These are phyloP conservation scores for Urocynchramus pylzowi DNA, from an alignment of 2,113 vertebrate genomes.

Conservation along the genomic window DNA sequence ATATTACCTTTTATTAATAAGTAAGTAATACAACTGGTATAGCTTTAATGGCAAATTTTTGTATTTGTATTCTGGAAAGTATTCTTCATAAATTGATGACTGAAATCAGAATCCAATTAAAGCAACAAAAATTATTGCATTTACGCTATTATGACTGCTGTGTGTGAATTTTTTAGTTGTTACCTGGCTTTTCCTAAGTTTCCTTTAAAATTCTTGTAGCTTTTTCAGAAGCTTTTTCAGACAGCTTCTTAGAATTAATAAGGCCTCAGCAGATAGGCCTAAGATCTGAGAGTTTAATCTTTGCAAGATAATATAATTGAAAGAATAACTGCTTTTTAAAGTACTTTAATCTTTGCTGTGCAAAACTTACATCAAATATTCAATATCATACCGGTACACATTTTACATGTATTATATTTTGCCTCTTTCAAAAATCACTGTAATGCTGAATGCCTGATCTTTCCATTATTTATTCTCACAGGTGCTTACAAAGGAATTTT, in stretches of 20 bases:
- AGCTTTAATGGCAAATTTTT: background rate
- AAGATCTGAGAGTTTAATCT: background rate
- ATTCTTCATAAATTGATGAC: background rate
- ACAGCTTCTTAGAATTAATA: background rate
- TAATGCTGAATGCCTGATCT: background rate
- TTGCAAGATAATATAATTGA: background rate
- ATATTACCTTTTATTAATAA: background rate
- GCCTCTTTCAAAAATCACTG: background rate
- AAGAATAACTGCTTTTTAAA: background rate
- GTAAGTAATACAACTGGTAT: background rate
- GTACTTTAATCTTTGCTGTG: background rate
- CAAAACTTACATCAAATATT: background rate
- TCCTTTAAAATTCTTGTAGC: background rate
- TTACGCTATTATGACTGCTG: background rate
- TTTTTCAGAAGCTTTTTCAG: background rate
- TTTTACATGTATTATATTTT: background rate
- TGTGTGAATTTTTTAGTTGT: background rate
- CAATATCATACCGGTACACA: background rate
- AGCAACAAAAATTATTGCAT: background rate
- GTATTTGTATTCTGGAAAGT: background rate
- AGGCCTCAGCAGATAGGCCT: background rate
- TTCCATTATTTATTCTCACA: slow-evolving; percentile 50
- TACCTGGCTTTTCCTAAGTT: background rate
- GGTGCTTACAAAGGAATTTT: slow-evolving; percentile 97
- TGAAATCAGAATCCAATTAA: background rate